A percentile compares a stretch with the other conserved stretches of the same genome.
phyloP scores from a whole-genome alignment of 1,140 invertebrate species.

The Drosophila burlai region DNA sequence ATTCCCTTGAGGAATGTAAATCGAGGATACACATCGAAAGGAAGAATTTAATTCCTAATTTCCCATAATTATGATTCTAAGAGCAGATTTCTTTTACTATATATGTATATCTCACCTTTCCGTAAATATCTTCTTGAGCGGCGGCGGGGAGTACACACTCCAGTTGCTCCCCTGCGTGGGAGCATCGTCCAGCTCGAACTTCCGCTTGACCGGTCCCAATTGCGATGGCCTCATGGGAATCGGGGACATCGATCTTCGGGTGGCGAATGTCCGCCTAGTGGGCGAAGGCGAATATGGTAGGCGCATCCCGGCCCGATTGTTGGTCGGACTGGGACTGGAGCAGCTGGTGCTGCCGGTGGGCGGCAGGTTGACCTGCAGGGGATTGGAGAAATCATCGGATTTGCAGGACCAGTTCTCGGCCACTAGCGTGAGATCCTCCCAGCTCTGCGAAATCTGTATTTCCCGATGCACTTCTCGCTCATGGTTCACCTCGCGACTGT shows the following conservation, averaged over 20 bases:
- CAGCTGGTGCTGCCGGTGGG: slow-evolving; percentile 59
- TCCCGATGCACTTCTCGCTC: slow-evolving; percentile 94
- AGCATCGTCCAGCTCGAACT: slow-evolving; percentile 91
- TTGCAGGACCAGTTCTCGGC: slow-evolving; percentile 87
- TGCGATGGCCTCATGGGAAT: slow-evolving; percentile 92
- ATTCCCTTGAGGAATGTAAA: neutral
- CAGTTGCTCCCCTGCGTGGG: slow-evolving; percentile 68
- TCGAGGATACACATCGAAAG: too few relatives aligned
- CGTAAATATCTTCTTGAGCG: slow-evolving; percentile 82
- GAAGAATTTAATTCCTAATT: too few relatives aligned
- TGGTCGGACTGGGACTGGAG: slow-evolving; percentile 82
- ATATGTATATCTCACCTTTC: slow-evolving; percentile 65
- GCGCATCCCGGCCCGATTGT: slow-evolving; percentile 79
- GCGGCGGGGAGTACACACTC: slow-evolving; percentile 81
- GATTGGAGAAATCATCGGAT: slow-evolving; percentile 86
- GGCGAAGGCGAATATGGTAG: slow-evolving; percentile 91
- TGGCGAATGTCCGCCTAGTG: slow-evolving; percentile 91
- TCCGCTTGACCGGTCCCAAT: slow-evolving; percentile 91
- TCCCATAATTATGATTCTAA: neutral
- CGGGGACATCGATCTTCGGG: slow-evolving; percentile 92
- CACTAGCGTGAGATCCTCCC: slow-evolving; percentile 93
- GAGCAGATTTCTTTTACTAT: neutral
- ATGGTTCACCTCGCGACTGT: slow-evolving; percentile 93
- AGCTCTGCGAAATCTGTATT: slow-evolving; percentile 96
- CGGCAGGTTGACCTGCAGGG: slow-evolving; percentile 80